Conservation (phyloP, 2,113 vertebrate species). For the Podiceps cristatus region DNA sequence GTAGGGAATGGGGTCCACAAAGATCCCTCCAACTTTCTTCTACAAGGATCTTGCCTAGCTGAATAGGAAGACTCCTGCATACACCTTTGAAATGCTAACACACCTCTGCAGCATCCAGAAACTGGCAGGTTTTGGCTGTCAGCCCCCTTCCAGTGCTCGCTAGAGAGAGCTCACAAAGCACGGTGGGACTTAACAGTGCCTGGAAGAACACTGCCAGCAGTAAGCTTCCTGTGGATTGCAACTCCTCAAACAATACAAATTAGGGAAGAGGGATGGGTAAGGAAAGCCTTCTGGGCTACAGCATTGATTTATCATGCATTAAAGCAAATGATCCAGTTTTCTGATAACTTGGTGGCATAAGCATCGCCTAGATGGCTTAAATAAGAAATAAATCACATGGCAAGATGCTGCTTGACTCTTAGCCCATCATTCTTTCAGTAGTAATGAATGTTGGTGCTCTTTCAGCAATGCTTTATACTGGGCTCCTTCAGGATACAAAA, state of each 20-base stretch:
- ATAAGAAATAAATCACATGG: background rate
- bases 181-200: background rate
- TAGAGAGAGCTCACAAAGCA: background rate
- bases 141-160: background rate
- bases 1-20: rapidly evolving
- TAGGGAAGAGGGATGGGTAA: background rate
- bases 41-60: background rate
- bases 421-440: background rate
- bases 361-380: background rate
- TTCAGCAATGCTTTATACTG: background rate
- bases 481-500: background rate
- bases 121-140: background rate
- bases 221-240: background rate
- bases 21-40: background rate
- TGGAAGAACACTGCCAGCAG: background rate
- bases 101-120: background rate
- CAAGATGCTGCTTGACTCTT: background rate
- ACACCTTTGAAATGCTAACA: background rate
- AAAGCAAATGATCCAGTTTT: background rate
- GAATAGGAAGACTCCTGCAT: background rate
- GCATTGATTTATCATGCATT: background rate
- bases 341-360: background rate
- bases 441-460: background rate
- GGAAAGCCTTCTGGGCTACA: background rate
- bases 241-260: background rate